Conservation (phyloP, 2,797 vertebrate species). For the Ciconia nigra region DNA sequence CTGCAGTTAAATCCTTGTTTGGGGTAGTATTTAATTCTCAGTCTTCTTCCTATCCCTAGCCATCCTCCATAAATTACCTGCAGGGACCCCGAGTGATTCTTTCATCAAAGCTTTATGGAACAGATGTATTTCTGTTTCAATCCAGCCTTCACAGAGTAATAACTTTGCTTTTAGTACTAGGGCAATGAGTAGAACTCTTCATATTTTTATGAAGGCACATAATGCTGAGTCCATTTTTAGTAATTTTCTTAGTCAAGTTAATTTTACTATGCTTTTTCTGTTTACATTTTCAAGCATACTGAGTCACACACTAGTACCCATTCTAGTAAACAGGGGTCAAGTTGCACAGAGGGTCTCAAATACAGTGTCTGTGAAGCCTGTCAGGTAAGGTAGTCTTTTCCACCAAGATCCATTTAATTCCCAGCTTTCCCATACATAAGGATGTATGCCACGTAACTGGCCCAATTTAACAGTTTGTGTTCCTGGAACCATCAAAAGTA, state of each 20-base stretch:
- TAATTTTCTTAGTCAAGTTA: neutral
- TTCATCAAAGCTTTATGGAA: neutral
- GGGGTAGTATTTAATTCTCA: neutral
- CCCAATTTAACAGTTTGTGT: neutral
- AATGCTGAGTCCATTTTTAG: neutral
- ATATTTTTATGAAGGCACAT: neutral
- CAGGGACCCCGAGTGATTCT: neutral
- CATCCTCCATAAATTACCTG: neutral
- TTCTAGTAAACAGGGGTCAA: neutral
- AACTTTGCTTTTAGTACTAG: neutral
- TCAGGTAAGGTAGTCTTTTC: neutral
- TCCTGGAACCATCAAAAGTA: neutral
- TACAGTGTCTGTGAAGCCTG: neutral
- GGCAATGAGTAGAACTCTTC: neutral
- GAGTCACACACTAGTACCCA: neutral
- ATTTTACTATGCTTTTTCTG: neutral
- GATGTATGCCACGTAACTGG: accelerated
- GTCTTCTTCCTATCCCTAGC: neutral
- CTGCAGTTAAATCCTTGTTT: neutral
- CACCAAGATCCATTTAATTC: neutral
- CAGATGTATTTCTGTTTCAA: neutral
- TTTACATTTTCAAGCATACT: neutral
- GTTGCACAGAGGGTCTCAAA: neutral
- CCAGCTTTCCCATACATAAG: neutral
- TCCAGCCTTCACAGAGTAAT: neutral